These are phyloP conservation scores for Coptotermes formosanus DNA, from an alignment of 1,140 invertebrate species.

Conservation along the genomic window DNA sequence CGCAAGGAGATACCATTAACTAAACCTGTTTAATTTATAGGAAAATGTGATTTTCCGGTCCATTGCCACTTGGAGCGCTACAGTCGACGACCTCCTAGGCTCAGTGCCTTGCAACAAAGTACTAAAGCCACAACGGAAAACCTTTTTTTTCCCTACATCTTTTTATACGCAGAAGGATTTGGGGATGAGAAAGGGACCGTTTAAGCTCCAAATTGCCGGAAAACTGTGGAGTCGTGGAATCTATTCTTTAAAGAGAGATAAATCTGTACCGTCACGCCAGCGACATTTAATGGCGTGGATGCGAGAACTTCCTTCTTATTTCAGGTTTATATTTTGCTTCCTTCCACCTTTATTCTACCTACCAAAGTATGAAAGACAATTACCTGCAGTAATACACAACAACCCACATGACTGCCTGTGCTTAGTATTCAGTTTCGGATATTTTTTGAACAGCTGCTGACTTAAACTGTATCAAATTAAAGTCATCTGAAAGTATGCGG, in stretches of 20 bases:
- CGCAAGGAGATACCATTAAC: slow-evolving; percentile 29
- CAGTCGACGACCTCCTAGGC: neutral
- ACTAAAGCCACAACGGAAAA: slow-evolving; percentile 29
- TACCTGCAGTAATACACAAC: neutral
- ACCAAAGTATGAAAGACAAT: neutral
- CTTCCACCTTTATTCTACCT: neutral
- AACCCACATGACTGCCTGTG: neutral
- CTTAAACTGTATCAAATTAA: too few species aligned
- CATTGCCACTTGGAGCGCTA: slow-evolving; percentile 28
- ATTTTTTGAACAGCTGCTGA: too few species aligned
- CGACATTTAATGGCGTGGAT: neutral
- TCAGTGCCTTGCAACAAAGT: neutral
- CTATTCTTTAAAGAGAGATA: neutral
- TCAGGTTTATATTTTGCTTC: neutral
- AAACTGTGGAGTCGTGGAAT: neutral
- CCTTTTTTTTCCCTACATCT: neutral
- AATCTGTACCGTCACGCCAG: neutral
- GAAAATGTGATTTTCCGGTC: slow-evolving; percentile 35
- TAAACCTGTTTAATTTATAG: slow-evolving; percentile 35
- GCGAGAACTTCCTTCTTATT: neutral
- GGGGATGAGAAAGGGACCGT: neutral
- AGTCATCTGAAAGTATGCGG: too few species aligned
- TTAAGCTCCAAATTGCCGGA: neutral
- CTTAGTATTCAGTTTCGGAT: too few species aligned
- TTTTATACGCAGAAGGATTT: neutral